phyloP scores from a whole-genome alignment of 1,140 invertebrate species.

The Panulirus ornatus region DNA sequence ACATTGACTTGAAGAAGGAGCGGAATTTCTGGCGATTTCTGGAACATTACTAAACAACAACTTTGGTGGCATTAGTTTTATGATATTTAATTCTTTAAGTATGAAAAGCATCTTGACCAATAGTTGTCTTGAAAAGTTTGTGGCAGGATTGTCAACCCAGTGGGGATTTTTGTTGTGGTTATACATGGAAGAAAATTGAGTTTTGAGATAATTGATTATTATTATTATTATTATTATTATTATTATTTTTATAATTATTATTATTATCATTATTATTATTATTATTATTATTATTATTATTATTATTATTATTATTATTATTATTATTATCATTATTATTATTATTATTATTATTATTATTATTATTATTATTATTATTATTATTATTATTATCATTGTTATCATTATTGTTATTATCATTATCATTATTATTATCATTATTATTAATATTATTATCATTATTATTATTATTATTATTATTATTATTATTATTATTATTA shows the following conservation, averaged over 20 bases:
- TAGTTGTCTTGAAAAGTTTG: neutral
- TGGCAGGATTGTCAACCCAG: too few relatives aligned
- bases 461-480: neutral
- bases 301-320: neutral
- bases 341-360: neutral
- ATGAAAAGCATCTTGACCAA: neutral
- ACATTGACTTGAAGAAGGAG: conserved; percentile 33
- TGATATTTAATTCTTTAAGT: neutral
- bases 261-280: neutral
- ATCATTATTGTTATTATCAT: neutral
- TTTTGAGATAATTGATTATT: neutral
- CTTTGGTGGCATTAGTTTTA: conserved; percentile 34
- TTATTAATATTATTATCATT: neutral
- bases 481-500: neutral
- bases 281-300: neutral
- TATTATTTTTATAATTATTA: neutral
- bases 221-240: neutral
- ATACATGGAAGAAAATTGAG: neutral
- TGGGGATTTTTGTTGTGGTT: too few relatives aligned
- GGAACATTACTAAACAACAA: conserved; percentile 41
- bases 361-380: neutral
- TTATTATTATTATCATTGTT: neutral
- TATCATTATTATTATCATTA: neutral
- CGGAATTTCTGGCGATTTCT: conserved; percentile 28
- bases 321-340: neutral